These are phyloP conservation scores for Polyommatus icarus DNA, from an alignment of 2,888 invertebrate species.

Conservation along the genomic window DNA sequence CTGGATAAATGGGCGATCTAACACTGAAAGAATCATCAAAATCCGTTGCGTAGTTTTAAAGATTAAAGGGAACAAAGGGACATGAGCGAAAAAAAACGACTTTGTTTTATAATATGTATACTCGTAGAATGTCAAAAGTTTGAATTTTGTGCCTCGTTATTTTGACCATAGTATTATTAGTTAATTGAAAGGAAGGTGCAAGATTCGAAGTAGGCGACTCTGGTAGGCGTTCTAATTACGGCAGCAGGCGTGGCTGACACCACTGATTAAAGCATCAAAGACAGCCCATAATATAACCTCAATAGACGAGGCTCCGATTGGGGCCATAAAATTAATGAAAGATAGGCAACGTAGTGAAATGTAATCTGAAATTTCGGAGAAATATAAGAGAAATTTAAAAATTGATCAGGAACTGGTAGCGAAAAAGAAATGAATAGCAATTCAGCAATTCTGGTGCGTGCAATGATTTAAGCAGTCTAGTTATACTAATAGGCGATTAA, in stretches of 20 bases:
- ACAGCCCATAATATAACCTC: slow-evolving; percentile 50
- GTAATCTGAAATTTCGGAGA: neutral
- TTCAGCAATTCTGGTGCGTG: too few relatives aligned
- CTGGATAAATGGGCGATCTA: too few relatives aligned
- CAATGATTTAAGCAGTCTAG: too few relatives aligned
- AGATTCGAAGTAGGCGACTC: slow-evolving; percentile 49
- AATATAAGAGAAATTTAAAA: neutral
- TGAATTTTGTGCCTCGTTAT: too few relatives aligned
- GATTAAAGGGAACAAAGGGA: too few relatives aligned
- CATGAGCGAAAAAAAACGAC: too few relatives aligned
- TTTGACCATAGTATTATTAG: neutral
- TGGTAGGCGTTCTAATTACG: slow-evolving; percentile 64
- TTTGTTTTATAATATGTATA: too few relatives aligned
- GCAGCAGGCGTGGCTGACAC: slow-evolving; percentile 56
- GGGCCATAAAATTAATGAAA: neutral
- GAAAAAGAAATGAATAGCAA: too few relatives aligned
- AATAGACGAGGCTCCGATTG: slow-evolving; percentile 23
- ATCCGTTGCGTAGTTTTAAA: too few relatives aligned
- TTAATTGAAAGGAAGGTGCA: slow-evolving; percentile 34
- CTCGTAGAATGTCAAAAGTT: too few relatives aligned
- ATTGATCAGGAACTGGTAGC: neutral
- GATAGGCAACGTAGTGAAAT: neutral
- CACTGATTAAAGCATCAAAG: slow-evolving; percentile 72
- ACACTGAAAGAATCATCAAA: too few relatives aligned
- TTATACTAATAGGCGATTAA: too few relatives aligned